These are phyloP conservation scores for Coregonus suidteri DNA, from an alignment of 2,797 vertebrate genomes.

Conservation along the genomic window DNA sequence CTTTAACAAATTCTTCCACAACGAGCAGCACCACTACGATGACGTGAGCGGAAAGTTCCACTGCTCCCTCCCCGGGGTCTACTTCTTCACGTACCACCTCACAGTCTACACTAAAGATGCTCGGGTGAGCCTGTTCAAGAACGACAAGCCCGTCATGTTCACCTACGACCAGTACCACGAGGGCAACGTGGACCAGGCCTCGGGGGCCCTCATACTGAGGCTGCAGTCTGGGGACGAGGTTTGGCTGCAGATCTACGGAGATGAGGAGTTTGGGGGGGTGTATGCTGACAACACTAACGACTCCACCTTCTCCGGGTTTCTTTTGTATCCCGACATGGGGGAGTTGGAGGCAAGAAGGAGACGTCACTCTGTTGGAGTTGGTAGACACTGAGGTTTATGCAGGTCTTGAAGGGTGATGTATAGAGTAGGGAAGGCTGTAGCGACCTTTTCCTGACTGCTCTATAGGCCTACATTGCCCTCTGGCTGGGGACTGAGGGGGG, in stretches of 20 bases:
- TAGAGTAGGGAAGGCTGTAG: no score
- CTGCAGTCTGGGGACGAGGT: conserved; percentile 77
- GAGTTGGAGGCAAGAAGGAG: no score
- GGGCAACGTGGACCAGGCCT: conserved; percentile 76
- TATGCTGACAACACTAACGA: conserved; percentile 84
- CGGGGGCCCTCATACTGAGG: conserved; percentile 72
- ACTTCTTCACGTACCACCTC: conserved; percentile 83
- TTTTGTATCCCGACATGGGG: conserved; percentile 76
- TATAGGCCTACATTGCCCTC: no score
- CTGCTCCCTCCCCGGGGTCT: conserved; percentile 74
- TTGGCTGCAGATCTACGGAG: conserved; percentile 80
- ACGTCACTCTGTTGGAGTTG: no score
- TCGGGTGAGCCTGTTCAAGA: conserved; percentile 81
- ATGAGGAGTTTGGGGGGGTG: conserved; percentile 69
- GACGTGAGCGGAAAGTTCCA: conserved; percentile 77
- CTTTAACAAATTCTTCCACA: conserved; percentile 84
- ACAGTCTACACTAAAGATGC: conserved; percentile 80
- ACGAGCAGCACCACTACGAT: conserved; percentile 77
- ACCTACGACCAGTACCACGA: conserved; percentile 78
- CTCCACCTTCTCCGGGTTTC: conserved; percentile 83
- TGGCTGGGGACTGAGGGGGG: no score
- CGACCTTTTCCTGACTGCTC: no score
- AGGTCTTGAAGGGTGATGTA: no score
- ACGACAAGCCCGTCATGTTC: conserved; percentile 76
- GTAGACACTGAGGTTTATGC: no score